Evolutionary conservation across 2,113 vertebrate species (phyloP), one percentile per base, ranked within the genome.

Genomic region (Crotalus tigris): DNA sequence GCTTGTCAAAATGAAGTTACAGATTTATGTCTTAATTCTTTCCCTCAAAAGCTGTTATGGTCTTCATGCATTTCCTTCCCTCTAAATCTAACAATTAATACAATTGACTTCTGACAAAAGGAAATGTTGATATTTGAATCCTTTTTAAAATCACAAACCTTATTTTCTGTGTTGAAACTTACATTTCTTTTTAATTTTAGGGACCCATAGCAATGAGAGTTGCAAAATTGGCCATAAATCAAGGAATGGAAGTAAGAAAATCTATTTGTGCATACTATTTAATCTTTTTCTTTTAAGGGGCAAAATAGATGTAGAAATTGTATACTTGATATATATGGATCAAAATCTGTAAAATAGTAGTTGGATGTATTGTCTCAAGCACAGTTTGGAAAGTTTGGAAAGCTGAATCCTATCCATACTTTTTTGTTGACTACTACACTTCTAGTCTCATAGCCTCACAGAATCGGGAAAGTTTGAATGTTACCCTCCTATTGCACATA

Each of bases 211-310:
- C 99, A 94, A 96, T 99, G 96, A 98, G 99, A 97, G 99, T 99
- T 98, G 99, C 99, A 88, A 99, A 99, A 96, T 96, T 99, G 96
- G 98, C 99, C 0, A 99, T 99, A 95, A 99, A 98, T 97, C 99
- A 99, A 97, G 99, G 99, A 58, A 99, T 99, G 95, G 99, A 99
- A 98, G 99, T 99, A 97, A 98, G 98, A 93, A 86, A 93, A 59
- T 92, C 8, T 53, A 33, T 95, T 29, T 13, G 15, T 92, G 88
- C 15, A 3, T 4, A 1, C 0, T 88, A 51, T 92, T 44, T 89
- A 57, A 92, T 55, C 7, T 53, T 75, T 53, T 13, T 39, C 1
- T 39, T 55, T 91, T 81, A 81, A 81, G 2, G 49, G 26, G 15
- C 44, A 91, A 86, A 86, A 26, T 87, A 91, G 11, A 53, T 51